These are phyloP conservation scores for Acropternis orthonyx DNA, from an alignment of 2,797 vertebrate genomes.

Conservation along the genomic window DNA sequence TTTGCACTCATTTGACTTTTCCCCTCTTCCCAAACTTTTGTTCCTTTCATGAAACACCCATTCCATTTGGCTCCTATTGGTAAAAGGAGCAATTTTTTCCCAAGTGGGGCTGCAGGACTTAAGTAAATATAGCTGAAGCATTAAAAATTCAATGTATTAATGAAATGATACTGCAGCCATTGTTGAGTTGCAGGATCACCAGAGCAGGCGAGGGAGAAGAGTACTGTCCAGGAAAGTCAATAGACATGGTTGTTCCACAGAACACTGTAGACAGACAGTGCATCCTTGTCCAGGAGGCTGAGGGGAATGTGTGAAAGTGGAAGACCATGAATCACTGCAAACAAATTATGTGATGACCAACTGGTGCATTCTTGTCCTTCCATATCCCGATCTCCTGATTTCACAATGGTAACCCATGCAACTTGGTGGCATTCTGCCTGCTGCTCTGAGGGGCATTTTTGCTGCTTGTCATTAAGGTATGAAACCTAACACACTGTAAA, in stretches of 20 bases:
- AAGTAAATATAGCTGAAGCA: background rate
- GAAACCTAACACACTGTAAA: background rate
- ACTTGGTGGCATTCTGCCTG: background rate
- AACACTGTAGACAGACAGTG: background rate
- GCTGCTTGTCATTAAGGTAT: background rate
- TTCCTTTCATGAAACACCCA: slow-evolving; percentile 17
- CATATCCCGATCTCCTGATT: background rate
- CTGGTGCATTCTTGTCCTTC: background rate
- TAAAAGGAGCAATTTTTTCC: slow-evolving; percentile 12
- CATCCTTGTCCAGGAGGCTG: background rate
- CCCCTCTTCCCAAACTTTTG: slow-evolving; percentile 34
- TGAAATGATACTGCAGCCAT: background rate
- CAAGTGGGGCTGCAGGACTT: background rate
- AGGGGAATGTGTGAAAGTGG: background rate
- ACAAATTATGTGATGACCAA: background rate
- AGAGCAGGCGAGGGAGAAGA: background rate
- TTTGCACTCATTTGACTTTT: slow-evolving; percentile 57
- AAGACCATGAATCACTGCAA: slow-evolving; percentile 15
- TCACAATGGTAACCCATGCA: background rate
- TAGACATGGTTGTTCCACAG: accelerated
- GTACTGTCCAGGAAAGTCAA: background rate
- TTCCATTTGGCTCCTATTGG: background rate
- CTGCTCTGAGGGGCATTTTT: background rate
- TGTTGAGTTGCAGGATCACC: background rate
- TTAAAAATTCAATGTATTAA: background rate